Base-by-base conservation (phyloP, 2,888 invertebrate species). In the Nesidiocoris tenuis region DNA sequence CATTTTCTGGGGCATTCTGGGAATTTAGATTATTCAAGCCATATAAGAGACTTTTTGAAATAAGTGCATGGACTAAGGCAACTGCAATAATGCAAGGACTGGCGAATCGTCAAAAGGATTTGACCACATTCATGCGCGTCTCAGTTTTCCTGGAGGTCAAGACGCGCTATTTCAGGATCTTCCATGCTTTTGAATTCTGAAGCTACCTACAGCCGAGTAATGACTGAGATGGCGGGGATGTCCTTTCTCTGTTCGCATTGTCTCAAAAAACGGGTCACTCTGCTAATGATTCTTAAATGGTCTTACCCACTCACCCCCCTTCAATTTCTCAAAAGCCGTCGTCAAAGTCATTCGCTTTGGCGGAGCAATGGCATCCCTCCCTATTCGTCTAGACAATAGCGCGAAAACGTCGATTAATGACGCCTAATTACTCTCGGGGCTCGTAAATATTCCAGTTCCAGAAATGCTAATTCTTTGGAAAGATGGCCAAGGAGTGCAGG, bases 231-330 rank as follows among this genome's bases (percentile, higher is more conserved):
- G 12, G 39, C 12, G 39, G 39, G 39, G 39, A 39, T 39, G 39
- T 39, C 39, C 39, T 39, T 39, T 39, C 39, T 7, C 39, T 12
- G 39, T 59, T 70, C 70, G 70, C 70, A 70, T 70, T 70, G 70
- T 70, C 70, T 70, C 70, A 24, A 59, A n/a, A 70, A 70, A 70
- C 70, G 70, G 70, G 70, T 70, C 70, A 70, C 70, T 70, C 70
- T 24, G 70, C 59, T 70, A 70, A 70, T 70, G 70, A 59, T 70
- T 59, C 70, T 70, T 59, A 59, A 70, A 70, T 70, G 59, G 39
- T 39, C 39, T 39, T 70, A 57, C 0, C 12, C 64, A 22, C 24
- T 18, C 24, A 24, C 0, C 64, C 64, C 7, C 25, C n/a, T 25
- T 39, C 39, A 39, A 39, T 39, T 39, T 39, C 39, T 3, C 39